A percentile compares a stretch with the other conserved stretches of the same genome.
These are phyloP conservation scores for Meiosimyza decipiens DNA, from an alignment of 2,888 invertebrate genomes.

Conservation along the genomic window DNA sequence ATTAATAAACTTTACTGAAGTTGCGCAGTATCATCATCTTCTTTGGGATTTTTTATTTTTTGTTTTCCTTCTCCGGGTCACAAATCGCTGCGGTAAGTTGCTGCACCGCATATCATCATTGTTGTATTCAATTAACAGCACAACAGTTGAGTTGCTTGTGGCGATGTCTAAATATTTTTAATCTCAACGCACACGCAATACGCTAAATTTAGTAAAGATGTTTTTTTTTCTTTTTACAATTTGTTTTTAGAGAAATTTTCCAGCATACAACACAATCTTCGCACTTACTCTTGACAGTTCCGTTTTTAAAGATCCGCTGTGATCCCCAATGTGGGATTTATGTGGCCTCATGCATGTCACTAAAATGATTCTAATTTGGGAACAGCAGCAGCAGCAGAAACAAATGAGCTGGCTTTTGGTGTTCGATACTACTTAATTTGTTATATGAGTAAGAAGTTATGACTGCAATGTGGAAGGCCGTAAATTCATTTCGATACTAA, in stretches of 20 bases:
- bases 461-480: background rate
- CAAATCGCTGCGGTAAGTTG: too few relatives aligned
- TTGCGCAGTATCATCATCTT: too few relatives aligned
- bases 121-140: constrained; percentile 11
- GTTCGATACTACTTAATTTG: background rate
- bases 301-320: background rate
- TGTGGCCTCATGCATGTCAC: constrained; percentile 9
- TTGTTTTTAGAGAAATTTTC: too few relatives aligned
- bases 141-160: constrained; percentile 3
- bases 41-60: background rate
- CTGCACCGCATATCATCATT: background rate
- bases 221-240: background rate
- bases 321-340: constrained; percentile 7
- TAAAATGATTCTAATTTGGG: constrained; percentile 4
- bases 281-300: background rate
- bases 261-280: background rate
- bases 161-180: constrained; percentile 14
- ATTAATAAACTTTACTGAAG: constrained; percentile 6
- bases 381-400: background rate
- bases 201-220: background rate
- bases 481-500: background rate
- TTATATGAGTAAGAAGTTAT: constrained; percentile 10
- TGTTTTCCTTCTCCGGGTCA: too few relatives aligned
- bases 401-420: background rate
- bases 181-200: constrained; percentile 12